A percentile compares a stretch with the other conserved stretches of the same genome.
Conservation (phyloP, 1,140 invertebrate species). For the Oreohelix idahoensis region DNA sequence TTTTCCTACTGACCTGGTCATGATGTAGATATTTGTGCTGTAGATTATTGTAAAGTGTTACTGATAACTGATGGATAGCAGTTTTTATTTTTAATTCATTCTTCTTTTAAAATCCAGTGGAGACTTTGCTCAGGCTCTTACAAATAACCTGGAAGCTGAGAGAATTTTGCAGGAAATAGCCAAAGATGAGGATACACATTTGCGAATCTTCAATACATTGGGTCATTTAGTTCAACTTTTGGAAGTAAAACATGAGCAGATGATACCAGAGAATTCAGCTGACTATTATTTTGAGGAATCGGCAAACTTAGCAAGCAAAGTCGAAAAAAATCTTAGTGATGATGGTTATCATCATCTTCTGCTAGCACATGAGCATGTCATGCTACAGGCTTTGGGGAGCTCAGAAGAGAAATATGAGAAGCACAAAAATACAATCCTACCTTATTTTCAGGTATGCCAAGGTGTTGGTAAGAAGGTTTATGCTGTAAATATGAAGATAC, state of each 20-base stretch:
- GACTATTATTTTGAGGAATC: not conserved
- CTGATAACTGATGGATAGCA: no score
- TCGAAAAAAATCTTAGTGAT: not conserved
- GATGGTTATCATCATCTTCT: slow-evolving; percentile 2
- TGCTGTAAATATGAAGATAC: not conserved
- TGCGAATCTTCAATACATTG: not conserved
- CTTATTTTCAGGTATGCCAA: not conserved
- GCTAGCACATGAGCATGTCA: not conserved
- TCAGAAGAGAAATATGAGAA: not conserved
- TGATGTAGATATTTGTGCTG: no score
- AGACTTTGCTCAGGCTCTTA: not conserved
- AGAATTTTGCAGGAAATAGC: not conserved
- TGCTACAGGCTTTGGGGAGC: not conserved
- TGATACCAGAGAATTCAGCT: not conserved
- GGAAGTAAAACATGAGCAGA: not conserved
- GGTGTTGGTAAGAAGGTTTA: not conserved
- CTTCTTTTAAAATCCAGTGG: not conserved
- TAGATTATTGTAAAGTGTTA: no score
- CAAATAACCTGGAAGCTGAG: not conserved
- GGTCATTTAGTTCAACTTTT: not conserved
- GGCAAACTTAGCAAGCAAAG: not conserved
- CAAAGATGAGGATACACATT: not conserved
- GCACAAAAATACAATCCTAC: not conserved
- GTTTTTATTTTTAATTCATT: no score
- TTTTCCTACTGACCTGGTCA: no score